These are phyloP conservation scores for Zeugodacus cucurbitae DNA, from an alignment of 1,140 invertebrate genomes.

Conservation along the genomic window DNA sequence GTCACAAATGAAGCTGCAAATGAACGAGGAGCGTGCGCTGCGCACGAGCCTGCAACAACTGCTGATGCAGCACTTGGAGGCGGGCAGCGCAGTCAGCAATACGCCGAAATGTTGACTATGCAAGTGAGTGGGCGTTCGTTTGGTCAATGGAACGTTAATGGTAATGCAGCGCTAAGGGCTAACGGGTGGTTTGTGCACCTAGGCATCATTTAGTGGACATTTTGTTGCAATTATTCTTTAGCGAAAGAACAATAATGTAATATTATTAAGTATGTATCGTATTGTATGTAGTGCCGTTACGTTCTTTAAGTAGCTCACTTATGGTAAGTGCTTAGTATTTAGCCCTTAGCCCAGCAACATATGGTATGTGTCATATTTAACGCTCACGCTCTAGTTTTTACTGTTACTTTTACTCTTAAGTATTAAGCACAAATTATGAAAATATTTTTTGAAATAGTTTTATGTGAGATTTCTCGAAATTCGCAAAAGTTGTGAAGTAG, in stretches of 20 bases:
- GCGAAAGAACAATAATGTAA: neutral
- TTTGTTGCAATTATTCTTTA: conserved; percentile 27
- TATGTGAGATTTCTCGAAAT: neutral
- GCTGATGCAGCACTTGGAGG: conserved; percentile 64
- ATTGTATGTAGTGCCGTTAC: neutral
- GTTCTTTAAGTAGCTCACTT: neutral
- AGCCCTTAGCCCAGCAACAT: neutral
- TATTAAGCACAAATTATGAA: neutral
- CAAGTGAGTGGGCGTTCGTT: conserved; percentile 45
- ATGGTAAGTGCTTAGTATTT: neutral
- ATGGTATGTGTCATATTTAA: conserved; percentile 23
- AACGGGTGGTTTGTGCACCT: neutral
- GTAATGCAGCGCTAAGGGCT: neutral
- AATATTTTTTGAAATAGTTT: neutral
- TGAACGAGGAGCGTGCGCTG: conserved; percentile 63
- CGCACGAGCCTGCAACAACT: conserved; percentile 62
- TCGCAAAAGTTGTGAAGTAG: no score
- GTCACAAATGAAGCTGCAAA: conserved; percentile 63
- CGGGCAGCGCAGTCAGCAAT: conserved; percentile 53
- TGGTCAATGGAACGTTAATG: no score
- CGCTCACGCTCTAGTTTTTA: neutral
- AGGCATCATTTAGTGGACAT: neutral
- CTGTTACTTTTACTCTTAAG: neutral
- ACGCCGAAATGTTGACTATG: conserved; percentile 65
- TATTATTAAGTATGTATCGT: neutral